These are phyloP conservation scores for Xiphophorus hellerii DNA, from an alignment of 2,113 vertebrate genomes.

Conservation along the genomic window DNA sequence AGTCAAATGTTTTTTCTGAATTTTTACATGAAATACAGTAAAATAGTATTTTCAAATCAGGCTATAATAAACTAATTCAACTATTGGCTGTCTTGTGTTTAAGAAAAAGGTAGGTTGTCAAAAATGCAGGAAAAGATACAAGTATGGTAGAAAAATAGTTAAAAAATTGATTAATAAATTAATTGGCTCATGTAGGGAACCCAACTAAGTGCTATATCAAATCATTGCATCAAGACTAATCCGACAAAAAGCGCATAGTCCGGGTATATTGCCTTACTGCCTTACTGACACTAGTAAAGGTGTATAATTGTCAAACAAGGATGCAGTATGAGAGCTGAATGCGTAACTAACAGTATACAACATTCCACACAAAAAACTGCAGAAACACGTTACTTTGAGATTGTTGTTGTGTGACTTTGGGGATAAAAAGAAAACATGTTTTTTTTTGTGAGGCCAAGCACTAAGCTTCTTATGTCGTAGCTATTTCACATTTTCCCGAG, in stretches of 20 bases:
- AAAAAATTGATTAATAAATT: not conserved
- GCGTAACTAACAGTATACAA: not conserved
- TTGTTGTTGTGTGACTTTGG: not conserved
- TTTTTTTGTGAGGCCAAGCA: not conserved
- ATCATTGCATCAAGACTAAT: not conserved
- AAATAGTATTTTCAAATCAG: not conserved
- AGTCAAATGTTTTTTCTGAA: not conserved
- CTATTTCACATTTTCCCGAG: not conserved
- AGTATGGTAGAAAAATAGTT: too few relatives aligned
- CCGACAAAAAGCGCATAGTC: not conserved
- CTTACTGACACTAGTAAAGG: too few relatives aligned
- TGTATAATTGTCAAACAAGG: not conserved
- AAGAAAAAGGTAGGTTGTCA: not conserved
- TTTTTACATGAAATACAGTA: not conserved
- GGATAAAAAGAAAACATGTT: not conserved
- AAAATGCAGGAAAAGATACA: not conserved
- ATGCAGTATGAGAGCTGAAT: too few relatives aligned
- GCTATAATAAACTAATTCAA: not conserved
- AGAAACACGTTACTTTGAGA: constrained; percentile 8
- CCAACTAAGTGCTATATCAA: not conserved
- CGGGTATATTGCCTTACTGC: not conserved
- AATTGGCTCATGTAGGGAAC: not conserved
- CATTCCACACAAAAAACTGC: not conserved
- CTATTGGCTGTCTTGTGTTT: not conserved
- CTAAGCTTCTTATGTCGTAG: not conserved